Base-by-base conservation (phyloP, 2,113 vertebrate genomes). In the Pelecanoides urinatrix region DNA sequence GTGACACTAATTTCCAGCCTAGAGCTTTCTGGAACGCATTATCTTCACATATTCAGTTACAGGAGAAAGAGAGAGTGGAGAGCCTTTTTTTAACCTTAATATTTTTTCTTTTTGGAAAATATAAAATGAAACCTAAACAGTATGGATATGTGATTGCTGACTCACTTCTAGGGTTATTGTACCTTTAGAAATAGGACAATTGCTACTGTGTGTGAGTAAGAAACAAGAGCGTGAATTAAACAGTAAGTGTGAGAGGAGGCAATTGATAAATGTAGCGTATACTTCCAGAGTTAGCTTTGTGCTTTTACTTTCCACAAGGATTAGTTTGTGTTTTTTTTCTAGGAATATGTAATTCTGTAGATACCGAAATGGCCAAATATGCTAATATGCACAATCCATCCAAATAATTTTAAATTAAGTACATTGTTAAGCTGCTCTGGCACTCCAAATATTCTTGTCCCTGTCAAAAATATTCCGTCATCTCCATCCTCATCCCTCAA, bases 381-480 rank as follows among this genome's bases (percentile, higher is more conserved):
- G 61, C n/a, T 73, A 34, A 68, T 23, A 21, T 0, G 5, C 16
- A 12, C n/a, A 34, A 22, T n/a, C 65, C 21, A 23, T 38, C 45
- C 2, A 1, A 73, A 42, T 36, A 2, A 1, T 36, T 80, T 56
- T 16, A n/a, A 36, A 25, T 84, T 65, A 66, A 73, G 11, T 25
- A 19, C 11, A 1, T 13, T 40, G 29, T 59, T 72, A 52, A 0
- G 10, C 42, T 81, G n/a, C 52, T 66, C 25, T 50, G 50, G 59
- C 10, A 29, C 47, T 49, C 47, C 38, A 44, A 32, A 29, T 82
- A 7, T 15, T 78, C 86, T 56, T 89, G 42, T 76, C 61, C 29
- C 32, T 42, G 1, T 81, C 9, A 32, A 40, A 88, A 65, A 15
- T 17, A 34, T 10, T 59, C 40, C 0, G 0, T 83, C 21, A 5